phyloP scores from a whole-genome alignment of 2,797 vertebrate genomes.

The Sebastes steindachneri region DNA sequence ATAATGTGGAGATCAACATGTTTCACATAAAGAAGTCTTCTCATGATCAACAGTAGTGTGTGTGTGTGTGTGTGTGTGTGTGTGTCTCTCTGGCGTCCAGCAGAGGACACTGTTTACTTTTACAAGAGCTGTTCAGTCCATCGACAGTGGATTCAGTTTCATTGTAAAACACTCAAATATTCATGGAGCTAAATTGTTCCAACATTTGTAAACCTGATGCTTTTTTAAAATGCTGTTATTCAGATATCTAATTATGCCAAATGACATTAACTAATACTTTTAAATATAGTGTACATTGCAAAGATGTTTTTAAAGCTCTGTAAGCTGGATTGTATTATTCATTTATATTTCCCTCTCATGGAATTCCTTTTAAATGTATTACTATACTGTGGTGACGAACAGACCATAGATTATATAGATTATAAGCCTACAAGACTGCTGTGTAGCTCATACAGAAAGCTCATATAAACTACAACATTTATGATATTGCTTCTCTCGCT shows the following conservation, averaged over 20 bases:
- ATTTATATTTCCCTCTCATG: not conserved
- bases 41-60: not conserved
- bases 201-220: not conserved
- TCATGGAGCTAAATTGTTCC: not conserved
- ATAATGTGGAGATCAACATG: not conserved
- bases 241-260: not conserved
- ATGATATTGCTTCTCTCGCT: no score
- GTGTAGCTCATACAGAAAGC: no score
- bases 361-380: not conserved
- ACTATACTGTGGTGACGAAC: no score
- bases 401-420: no score
- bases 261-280: not conserved
- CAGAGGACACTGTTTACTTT: constrained; percentile 32
- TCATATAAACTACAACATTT: no score
- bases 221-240: not conserved
- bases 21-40: not conserved
- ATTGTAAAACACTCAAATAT: not conserved
- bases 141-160: not conserved
- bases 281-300: not conserved
- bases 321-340: not conserved
- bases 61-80: not conserved
- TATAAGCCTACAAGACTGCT: no score
- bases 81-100: not conserved
- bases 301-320: not conserved
- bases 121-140: not conserved